Conservation (phyloP, 2,888 invertebrate species). For the Abrostola triplasia region DNA sequence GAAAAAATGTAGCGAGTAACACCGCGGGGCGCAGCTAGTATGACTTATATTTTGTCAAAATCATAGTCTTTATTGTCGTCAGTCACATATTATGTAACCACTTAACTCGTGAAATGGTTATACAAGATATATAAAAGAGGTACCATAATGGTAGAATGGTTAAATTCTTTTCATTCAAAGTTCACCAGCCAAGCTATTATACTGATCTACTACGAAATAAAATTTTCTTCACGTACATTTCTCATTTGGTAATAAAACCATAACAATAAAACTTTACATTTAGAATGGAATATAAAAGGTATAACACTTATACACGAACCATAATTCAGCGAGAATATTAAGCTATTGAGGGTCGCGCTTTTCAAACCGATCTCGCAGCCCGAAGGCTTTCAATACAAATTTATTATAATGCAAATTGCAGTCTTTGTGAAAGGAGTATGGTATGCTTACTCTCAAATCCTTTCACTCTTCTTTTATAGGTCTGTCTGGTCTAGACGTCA, state of each 20-base stretch:
- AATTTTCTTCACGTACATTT: constrained; percentile 45
- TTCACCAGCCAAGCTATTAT: background rate
- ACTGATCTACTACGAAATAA: constrained; percentile 15
- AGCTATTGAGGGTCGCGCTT: constrained; percentile 67
- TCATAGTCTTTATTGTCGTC: no score
- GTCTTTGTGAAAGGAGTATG: constrained; percentile 71
- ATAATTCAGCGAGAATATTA: constrained; percentile 48
- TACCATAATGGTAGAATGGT: no score
- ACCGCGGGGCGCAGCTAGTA: no score
- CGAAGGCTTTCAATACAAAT: constrained; percentile 77
- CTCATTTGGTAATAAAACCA: constrained; percentile 48
- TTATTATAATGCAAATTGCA: constrained; percentile 86
- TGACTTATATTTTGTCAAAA: no score
- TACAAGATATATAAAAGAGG: no score
- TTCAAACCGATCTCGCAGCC: constrained; percentile 66
- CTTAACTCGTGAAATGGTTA: no score
- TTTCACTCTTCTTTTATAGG: constrained; percentile 63
- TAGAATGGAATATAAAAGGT: constrained; percentile 40
- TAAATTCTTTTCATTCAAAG: background rate
- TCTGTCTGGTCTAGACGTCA: constrained; percentile 52
- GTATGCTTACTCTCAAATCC: constrained; percentile 70
- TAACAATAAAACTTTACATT: constrained; percentile 51
- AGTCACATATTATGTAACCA: no score
- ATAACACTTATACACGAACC: constrained; percentile 21
- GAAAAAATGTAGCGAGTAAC: no score